Conservation (phyloP, 2,113 vertebrate genomes). For the Vulpes lagopus region DNA sequence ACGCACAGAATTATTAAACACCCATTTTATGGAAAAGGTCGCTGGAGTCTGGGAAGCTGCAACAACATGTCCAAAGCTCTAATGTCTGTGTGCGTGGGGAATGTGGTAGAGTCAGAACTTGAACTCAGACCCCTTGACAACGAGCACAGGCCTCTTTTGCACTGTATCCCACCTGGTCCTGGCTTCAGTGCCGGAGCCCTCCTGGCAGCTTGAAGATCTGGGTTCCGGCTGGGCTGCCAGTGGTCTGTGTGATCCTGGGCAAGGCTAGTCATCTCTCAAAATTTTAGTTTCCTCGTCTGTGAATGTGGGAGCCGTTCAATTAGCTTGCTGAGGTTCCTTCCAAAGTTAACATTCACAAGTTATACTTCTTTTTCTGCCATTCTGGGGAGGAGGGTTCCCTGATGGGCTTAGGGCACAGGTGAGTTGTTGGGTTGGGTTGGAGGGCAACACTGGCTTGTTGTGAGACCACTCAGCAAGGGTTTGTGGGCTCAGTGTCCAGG, state of each 20-base stretch:
- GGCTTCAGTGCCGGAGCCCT: not conserved
- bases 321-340: not conserved
- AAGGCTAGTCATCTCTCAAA: not conserved
- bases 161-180: accelerated
- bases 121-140: not conserved
- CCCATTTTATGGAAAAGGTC: not conserved
- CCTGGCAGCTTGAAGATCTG: not conserved
- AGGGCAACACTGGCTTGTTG: not conserved
- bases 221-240: not conserved
- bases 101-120: not conserved
- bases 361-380: not conserved
- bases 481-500: not conserved
- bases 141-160: not conserved
- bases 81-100: not conserved
- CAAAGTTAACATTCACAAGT: not conserved
- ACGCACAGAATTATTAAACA: not conserved
- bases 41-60: not conserved
- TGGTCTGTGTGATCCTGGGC: not conserved
- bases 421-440: not conserved
- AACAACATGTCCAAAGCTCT: not conserved
- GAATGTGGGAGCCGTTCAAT: not conserved
- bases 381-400: not conserved
- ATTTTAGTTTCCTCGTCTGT: not conserved
- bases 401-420: not conserved
- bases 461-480: not conserved